Percentiles rank a stretch among this genome's conserved stretches.
phyloP scores from a whole-genome alignment of 2,113 vertebrate species.

The Ageneiosus marmoratus region DNA sequence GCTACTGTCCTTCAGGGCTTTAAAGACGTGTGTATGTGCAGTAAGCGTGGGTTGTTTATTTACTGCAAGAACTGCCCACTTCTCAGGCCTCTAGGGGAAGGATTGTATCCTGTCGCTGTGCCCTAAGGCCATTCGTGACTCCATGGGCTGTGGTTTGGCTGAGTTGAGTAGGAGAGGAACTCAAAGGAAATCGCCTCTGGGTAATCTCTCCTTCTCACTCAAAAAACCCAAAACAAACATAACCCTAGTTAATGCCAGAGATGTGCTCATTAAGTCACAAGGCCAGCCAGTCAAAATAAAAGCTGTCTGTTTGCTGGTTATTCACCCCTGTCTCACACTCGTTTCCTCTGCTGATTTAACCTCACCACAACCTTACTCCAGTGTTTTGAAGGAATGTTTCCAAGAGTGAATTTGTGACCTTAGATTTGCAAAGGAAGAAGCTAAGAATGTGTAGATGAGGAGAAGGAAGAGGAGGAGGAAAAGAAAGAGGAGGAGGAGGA shows the following conservation, averaged over 20 bases:
- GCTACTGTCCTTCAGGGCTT: slow-evolving; percentile 64
- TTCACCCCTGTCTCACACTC: slow-evolving; percentile 63
- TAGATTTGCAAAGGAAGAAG: neutral
- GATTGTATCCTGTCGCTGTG: slow-evolving; percentile 59
- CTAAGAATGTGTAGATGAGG: slow-evolving; percentile 23
- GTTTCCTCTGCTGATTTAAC: slow-evolving; percentile 70
- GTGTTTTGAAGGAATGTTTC: slow-evolving; percentile 53
- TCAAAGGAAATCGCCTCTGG: slow-evolving; percentile 26
- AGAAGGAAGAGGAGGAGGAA: neutral
- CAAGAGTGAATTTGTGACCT: slow-evolving; percentile 3
- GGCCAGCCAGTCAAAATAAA: slow-evolving; percentile 72
- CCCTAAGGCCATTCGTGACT: slow-evolving; percentile 58
- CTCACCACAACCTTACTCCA: slow-evolving; percentile 56
- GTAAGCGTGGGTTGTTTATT: slow-evolving; percentile 72
- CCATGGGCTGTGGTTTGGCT: slow-evolving; percentile 53
- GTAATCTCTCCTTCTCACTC: slow-evolving; percentile 19
- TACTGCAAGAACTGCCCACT: slow-evolving; percentile 64
- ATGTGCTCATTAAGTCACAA: slow-evolving; percentile 74
- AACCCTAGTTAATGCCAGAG: slow-evolving; percentile 59
- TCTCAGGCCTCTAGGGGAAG: slow-evolving; percentile 60
- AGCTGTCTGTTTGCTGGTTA: slow-evolving; percentile 68
- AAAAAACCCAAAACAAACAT: slow-evolving; percentile 21
- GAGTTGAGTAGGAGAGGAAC: slow-evolving; percentile 47
- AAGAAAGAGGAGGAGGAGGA: neutral
- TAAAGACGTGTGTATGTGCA: slow-evolving; percentile 55